Evolutionary conservation across 2,888 invertebrate species (phyloP), one percentile per base, ranked within the genome.

Genomic region (Anoncus sp.): DNA sequence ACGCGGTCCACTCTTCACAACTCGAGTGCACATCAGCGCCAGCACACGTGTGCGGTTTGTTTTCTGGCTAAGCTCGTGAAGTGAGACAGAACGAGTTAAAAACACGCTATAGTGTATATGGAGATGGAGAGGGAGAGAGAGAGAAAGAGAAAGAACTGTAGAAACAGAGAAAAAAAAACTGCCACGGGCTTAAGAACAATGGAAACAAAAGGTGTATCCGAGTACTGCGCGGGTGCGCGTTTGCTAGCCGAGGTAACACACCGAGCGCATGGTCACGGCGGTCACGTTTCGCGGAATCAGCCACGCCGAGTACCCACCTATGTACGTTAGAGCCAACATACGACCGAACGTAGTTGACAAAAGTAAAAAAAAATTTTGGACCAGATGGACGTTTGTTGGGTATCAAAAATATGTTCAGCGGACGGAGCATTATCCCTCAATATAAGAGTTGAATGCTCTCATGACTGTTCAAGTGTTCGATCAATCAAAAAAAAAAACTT

Each of bases 281-380:
- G 85, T 88, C 88, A 88, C 87, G 87, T 88, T 88, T 87, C 85
- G 82, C 73, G 72, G 82, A 86, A 86, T 63, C 67, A 71, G 72
- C 66, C 62, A 63, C 57, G 22, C 57, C 71, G 57, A 24, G 69
- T 65, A 45, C 47, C 65, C 31, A 31, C 51, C 60, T 70, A 27
- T 49, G 20, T 71, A 63, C 60, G 67, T 31, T 38, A 47, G 69
- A 40, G 47, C 31, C 73, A 31, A 62, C 55, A 22, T 55, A 24
- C 31, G 31, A 45, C 2, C 45, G 16, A 40, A 40, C 40, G 14
- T 14, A 10, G 40, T 5, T 16, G 3, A 22, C 7, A 45, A 14
- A 45, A 45, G 16, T 6, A 12, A 35, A 31, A 67, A 57, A 55
- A 45, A 3, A 20, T 22, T 27, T 55, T 43, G 20, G 49, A 20